Evolutionary conservation across 2,113 vertebrate species (phyloP), one percentile per base, ranked within the genome.

Genomic region (Nesogale talazaci): DNA sequence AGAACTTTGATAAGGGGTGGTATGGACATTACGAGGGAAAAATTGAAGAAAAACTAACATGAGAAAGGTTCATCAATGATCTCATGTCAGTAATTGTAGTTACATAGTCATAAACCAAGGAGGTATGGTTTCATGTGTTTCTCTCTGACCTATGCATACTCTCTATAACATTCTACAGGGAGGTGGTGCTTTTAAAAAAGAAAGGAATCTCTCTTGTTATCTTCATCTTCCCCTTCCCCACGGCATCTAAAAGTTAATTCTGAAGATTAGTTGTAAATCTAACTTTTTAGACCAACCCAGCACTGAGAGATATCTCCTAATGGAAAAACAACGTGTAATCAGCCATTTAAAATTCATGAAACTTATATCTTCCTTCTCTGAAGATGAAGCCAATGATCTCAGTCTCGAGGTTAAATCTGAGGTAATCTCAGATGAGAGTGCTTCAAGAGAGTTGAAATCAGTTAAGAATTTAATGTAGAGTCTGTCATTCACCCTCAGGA

Each of bases 141-240:
- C 10, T 87, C 46, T n/a, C 1, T 46, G 65, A 2, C n/a, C 27
- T 20, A 6, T 1, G 0, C 0, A 42, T 3, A 8, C 31, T 46
- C 11, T 29, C 36, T 25, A 16, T 3, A 1, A 6, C 9, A 1
- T 7, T 1, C 3, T 27, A 16, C 38, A 25, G 56, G 34, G 42
- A 72, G 52, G n/a, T 2, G 14, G 34, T 14, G 31, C 6, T 15
- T 81, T 20, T 17, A 40, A 57, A 16, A 12, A 15, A 10, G 2
- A 0, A 4, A 29, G 14, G 2, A 0, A 3, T 19, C 12, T n/a
- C 0, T 69, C 46, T 8, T 15, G 29, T 57, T 77, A 29, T 77
- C 40, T 12, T 57, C 61, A 14, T 23, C 70, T 31, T 22, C 25
- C n/a, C 4, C 29, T 20, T 22, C 40, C 23, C 12, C 31, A 59